Evolutionary conservation across 2,888 invertebrate genomes (phyloP).

Genomic region (Rapana venosa): DNA sequence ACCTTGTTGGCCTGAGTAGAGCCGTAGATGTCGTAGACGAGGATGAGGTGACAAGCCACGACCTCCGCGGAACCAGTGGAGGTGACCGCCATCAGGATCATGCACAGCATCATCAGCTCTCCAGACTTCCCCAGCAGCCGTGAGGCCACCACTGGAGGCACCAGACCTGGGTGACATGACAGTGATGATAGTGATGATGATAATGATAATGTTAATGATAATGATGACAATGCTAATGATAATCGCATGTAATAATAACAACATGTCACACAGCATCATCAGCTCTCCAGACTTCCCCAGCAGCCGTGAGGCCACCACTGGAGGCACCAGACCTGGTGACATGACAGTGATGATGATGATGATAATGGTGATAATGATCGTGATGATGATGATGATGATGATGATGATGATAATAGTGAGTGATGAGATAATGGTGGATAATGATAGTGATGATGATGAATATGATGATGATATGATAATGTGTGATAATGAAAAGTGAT

Average conservation of each 20-base stretch:
- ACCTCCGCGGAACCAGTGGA: conserved; percentile 78
- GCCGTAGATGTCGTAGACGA: conserved; percentile 77
- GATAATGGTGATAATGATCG: not conserved
- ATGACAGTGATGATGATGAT: not conserved
- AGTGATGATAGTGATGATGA: too few relatives aligned
- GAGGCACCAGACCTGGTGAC: conserved; percentile 73
- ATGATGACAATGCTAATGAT: too few relatives aligned
- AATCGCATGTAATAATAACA: too few relatives aligned
- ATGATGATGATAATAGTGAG: not conserved
- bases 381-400: not conserved
- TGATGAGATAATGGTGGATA: too few relatives aligned
- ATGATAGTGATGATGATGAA: not conserved
- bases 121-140: conserved; percentile 73
- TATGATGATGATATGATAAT: not conserved
- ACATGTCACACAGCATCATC: conserved; percentile 60
- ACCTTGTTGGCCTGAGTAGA: conserved; percentile 64
- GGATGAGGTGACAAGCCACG: conserved; percentile 77
- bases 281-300: conserved; percentile 74
- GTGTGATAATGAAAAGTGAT: too few relatives aligned
- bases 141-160: conserved; percentile 69
- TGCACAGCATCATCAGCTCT: conserved; percentile 68
- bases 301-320: conserved; percentile 74
- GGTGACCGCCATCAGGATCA: conserved; percentile 77
- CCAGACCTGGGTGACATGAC: too few relatives aligned
- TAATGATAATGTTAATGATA: too few relatives aligned